Evolutionary conservation across 2,888 invertebrate genomes (phyloP), one percentile per base, ranked within the genome.

Genomic region (Leucophenga maculata): DNA sequence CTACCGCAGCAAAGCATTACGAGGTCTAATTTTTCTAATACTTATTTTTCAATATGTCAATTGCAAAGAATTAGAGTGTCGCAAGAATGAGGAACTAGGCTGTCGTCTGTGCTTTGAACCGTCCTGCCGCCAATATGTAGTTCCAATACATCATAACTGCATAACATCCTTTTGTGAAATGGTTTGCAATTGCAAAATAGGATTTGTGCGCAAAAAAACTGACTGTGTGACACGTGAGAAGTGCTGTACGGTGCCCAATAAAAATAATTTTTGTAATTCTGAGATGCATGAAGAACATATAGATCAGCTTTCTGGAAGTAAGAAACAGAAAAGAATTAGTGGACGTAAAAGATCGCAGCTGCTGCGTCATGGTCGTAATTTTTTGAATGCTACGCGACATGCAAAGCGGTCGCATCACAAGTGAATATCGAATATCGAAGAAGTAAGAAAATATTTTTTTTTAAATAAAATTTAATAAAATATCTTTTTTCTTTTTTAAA

Each of bases 181-280:
- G 60, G 1, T 11, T 6, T 73, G 73, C 31, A 62, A 57, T 1
- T 73, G 73, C 6, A 52, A 46, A 14, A 1, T 66, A 1, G 71
- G 73, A 0, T 72, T 4, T 16, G 50, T 69, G 6, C 72, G 70
- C 3, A 31, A 65, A 9, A 52, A 16, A 18, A 18, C 22, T 0
- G 1, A 9, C 8, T 70, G 72, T 48, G 54, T 70, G 8, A 1
- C 0, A 22, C 68, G 69, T 52, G 20, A 48, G 1, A 3, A 18
- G 14, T 73, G 73, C 20, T 73, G 73, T 50, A 8, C 32, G 6
- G 3, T 3, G 6, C 14, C 3, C 0, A 1, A 2, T 0, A 18
- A 6, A 9, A n/a, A 52, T 3, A n/a, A n/a, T n/a, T 50, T n/a
- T n/a, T 54, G 54, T 54, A 18, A 54, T 18, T 54, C 54, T 54